Evolutionary conservation across 2,888 invertebrate species (phyloP).

Genomic region (Bugula neritina): DNA sequence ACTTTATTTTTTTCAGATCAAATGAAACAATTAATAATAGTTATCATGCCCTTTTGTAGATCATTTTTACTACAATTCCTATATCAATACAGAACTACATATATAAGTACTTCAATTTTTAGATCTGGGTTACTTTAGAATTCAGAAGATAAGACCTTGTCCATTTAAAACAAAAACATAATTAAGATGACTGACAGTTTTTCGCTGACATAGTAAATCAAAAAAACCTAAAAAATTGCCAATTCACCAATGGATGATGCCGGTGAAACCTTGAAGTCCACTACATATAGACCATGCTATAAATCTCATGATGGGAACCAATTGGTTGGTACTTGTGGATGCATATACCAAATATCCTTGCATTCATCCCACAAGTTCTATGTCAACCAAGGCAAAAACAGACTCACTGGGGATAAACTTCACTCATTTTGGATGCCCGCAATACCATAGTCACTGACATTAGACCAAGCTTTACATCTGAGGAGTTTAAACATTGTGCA

Average conservation of each 20-base stretch:
- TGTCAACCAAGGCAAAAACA: constrained; percentile 32
- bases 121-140: constrained; percentile 33
- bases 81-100: too few relatives aligned
- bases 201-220: constrained; percentile 32
- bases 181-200: too few relatives aligned
- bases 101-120: constrained; percentile 32
- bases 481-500: constrained; percentile 32
- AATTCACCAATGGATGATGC: too few relatives aligned
- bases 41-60: too few relatives aligned
- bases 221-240: constrained; percentile 37
- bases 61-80: too few relatives aligned
- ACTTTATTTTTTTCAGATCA: too few relatives aligned
- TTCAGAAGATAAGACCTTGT: constrained; percentile 34
- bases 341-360: constrained; percentile 35
- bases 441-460: constrained; percentile 34
- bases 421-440: constrained; percentile 32
- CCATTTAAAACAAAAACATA: constrained; percentile 30
- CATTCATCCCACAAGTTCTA: constrained; percentile 28
- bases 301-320: constrained; percentile 31
- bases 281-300: constrained; percentile 38
- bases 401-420: constrained; percentile 33
- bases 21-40: too few relatives aligned
- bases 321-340: constrained; percentile 34
- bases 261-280: constrained; percentile 36
- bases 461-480: constrained; percentile 32